Percentiles rank a stretch among this genome's conserved stretches.
Conservation (phyloP, 2,888 invertebrate species). For the Lamellibrachia satsuma region DNA sequence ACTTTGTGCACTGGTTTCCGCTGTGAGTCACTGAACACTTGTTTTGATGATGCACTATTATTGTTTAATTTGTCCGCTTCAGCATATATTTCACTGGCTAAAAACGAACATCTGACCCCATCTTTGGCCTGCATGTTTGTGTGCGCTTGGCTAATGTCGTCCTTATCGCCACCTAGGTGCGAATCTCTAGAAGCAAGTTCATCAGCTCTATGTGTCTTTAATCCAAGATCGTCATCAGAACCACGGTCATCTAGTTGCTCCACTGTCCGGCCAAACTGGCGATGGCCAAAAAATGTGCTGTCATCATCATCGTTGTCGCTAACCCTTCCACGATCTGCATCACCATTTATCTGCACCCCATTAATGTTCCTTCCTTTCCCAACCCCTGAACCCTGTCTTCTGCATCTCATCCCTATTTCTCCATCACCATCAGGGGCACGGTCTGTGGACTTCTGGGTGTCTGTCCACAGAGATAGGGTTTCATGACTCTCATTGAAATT, state of each 20-base stretch:
- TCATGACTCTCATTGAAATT: conserved; percentile 38
- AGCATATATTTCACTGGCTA: conserved; percentile 33
- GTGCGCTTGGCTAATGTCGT: neutral
- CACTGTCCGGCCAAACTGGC: neutral
- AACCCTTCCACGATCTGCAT: neutral
- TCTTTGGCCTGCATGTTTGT: neutral
- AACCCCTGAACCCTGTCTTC: neutral
- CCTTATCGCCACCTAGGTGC: neutral
- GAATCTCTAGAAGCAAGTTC: neutral
- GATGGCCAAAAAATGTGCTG: neutral
- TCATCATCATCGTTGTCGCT: neutral
- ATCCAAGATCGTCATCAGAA: neutral
- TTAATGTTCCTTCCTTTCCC: neutral
- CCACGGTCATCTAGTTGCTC: neutral
- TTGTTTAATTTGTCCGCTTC: conserved; percentile 25
- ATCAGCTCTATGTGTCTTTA: neutral
- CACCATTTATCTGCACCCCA: neutral
- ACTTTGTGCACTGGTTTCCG: neutral
- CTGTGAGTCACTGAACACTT: neutral
- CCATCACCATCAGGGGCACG: neutral
- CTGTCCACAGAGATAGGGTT: neutral
- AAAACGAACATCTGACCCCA: conserved; percentile 31
- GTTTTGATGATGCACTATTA: neutral
- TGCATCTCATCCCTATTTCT: neutral
- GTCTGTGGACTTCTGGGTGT: neutral